phyloP scores from a whole-genome alignment of 2,113 vertebrate genomes.

The Candoia aspera region DNA sequence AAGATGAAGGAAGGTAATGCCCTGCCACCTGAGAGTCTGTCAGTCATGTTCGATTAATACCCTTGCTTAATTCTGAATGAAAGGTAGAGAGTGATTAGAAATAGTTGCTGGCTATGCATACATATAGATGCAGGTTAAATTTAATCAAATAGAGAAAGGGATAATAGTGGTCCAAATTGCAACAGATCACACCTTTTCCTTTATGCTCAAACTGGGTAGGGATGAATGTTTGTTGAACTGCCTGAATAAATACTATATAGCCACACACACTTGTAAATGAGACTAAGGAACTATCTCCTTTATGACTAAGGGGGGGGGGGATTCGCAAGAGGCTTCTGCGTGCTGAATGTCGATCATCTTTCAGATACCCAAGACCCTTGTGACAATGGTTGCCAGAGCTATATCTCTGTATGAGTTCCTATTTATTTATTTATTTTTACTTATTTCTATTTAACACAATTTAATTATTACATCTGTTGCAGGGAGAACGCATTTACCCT shows the following conservation, averaged over 20 bases:
- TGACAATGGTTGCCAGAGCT: background rate
- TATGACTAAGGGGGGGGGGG: background rate
- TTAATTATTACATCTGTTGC: background rate
- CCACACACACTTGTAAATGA: background rate
- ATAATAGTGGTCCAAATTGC: background rate
- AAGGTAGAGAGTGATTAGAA: background rate
- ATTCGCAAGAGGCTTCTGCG: background rate
- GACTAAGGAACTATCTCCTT: background rate
- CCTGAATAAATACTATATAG: background rate
- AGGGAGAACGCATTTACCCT: background rate
- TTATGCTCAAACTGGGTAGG: background rate
- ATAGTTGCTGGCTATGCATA: background rate
- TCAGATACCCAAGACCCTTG: too few species aligned
- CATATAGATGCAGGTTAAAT: background rate
- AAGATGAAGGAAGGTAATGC: background rate
- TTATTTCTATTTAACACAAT: constrained; percentile 2
- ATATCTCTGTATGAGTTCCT: background rate
- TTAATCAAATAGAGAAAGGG: background rate
- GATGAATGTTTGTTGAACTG: background rate
- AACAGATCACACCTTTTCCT: background rate
- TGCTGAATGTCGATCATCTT: background rate
- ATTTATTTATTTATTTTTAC: background rate
- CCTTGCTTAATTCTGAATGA: background rate
- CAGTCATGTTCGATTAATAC: background rate
- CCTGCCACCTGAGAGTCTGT: background rate